phyloP scores from a whole-genome alignment of 2,797 vertebrate genomes.

The Ctenopoma kingsleyae region DNA sequence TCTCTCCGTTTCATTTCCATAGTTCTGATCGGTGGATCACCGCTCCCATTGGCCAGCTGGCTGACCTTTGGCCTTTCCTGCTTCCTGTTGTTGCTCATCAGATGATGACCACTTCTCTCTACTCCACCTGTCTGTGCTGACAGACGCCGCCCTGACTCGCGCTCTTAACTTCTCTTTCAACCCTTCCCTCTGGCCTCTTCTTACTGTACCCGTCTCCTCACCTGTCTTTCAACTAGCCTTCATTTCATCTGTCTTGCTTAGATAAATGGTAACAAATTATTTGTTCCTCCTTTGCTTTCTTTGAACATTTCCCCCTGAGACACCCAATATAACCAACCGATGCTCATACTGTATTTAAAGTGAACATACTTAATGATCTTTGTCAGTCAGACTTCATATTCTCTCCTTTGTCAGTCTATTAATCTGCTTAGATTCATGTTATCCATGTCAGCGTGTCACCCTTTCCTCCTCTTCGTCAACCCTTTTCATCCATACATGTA shows the following conservation, averaged over 20 bases:
- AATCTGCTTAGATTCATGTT: constrained; percentile 46
- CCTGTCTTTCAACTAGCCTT: constrained; percentile 25
- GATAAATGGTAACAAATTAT: constrained; percentile 30
- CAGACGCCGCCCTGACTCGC: constrained; percentile 69
- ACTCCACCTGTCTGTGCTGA: constrained; percentile 64
- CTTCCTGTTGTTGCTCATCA: constrained; percentile 77
- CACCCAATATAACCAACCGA: constrained; percentile 49
- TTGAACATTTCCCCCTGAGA: constrained; percentile 34
- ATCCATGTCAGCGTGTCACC: constrained; percentile 44
- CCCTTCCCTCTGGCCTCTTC: constrained; percentile 27
- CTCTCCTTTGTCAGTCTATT: constrained; percentile 36
- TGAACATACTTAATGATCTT: constrained; percentile 49
- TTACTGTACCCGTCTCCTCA: constrained; percentile 6
- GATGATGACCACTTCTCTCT: constrained; percentile 83
- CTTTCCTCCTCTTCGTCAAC: constrained; percentile 39
- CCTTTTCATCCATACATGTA: constrained; percentile 29
- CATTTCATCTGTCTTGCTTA: constrained; percentile 38
- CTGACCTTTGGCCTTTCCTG: constrained; percentile 78
- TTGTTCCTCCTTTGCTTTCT: constrained; percentile 43
- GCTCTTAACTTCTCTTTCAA: constrained; percentile 63
- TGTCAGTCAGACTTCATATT: constrained; percentile 30
- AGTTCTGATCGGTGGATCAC: constrained; percentile 83
- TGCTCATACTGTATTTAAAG: constrained; percentile 58
- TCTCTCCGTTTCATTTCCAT: constrained; percentile 36
- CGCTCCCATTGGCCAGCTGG: constrained; percentile 73